A percentile compares a stretch with the other conserved stretches of the same genome.
phyloP scores from a whole-genome alignment of 1,140 invertebrate species.

The Diabrotica undecimpunctata region DNA sequence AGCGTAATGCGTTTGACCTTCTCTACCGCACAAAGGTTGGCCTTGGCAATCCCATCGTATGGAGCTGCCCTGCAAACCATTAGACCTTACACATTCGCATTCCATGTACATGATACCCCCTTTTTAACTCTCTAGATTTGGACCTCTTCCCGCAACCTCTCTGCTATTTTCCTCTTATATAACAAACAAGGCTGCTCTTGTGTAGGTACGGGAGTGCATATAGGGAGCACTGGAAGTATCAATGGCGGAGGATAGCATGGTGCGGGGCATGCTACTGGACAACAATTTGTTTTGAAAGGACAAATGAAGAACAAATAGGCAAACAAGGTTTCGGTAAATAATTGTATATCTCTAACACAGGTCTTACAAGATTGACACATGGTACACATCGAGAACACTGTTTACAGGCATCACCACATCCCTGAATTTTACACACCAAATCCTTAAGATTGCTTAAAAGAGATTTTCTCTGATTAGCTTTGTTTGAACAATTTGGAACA shows the following conservation, averaged over 20 bases:
- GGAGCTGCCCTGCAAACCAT: slow-evolving; percentile 64
- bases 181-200: slow-evolving; percentile 43
- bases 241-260: slow-evolving; percentile 26
- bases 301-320: slow-evolving; percentile 38
- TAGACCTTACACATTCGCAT: slow-evolving; percentile 71
- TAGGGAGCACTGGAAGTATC: slow-evolving; percentile 38
- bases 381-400: slow-evolving; percentile 26
- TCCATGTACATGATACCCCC: slow-evolving; percentile 62
- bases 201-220: slow-evolving; percentile 38
- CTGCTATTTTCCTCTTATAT: slow-evolving; percentile 30
- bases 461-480: slow-evolving; percentile 33
- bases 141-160: slow-evolving; percentile 36
- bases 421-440: slow-evolving; percentile 39
- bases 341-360: slow-evolving; percentile 45
- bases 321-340: slow-evolving; percentile 43
- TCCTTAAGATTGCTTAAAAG: slow-evolving; percentile 39
- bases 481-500: slow-evolving; percentile 27
- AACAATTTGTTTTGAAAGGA: slow-evolving; percentile 31
- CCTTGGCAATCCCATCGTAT: slow-evolving; percentile 65
- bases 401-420: slow-evolving; percentile 31
- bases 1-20: slow-evolving; percentile 63
- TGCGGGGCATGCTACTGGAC: slow-evolving; percentile 25
- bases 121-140: slow-evolving; percentile 66
- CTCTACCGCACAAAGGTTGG: slow-evolving; percentile 61
- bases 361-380: slow-evolving; percentile 32